Evolutionary conservation across 2,888 invertebrate genomes (phyloP), one percentile per base, ranked within the genome.

Genomic region (Thecocarcelia acutangulata): DNA sequence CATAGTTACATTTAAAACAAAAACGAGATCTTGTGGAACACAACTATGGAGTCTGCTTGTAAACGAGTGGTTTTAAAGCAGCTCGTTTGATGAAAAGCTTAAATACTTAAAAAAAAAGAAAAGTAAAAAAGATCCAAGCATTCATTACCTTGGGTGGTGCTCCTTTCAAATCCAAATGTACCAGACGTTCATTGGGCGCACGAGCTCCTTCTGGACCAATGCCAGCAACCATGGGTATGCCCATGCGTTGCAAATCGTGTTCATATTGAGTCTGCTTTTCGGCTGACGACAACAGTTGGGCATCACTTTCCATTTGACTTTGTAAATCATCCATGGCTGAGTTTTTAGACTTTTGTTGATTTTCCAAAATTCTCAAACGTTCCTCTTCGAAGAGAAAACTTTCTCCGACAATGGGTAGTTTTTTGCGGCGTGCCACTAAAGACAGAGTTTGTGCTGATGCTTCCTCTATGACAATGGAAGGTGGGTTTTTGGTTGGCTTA

Each of bases 141-240:
- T 28, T 11, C 12, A 48, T 42, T 21, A 91, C 88, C 85, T 93
- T 93, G 12, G 95, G 94, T 21, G 95, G 94, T 2, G 95, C 95
- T 33, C 95, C 96, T 89, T 96, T 96, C 48, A 96, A 89, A 89
- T 96, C 96, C 76, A 96, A 91, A 89, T 96, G 96, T 17, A 96
- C 93, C 56, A 96, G 88, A 42, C 94, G 91, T 54, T 92, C 91
- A 11, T 91, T 84, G 0, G 90, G 91, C 21, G 90, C 86, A 61
- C 86, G 86, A 2, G 90, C 88, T 17, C 88, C 90, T 24, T 89
- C 89, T 1, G 90, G 90, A 0, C 91, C 90, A 21, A 91, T 88
- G 44, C 89, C 90, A 5, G 90, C 87, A 58, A 91, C 87, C 19
- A 87, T 85, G 3, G 91, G 90, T 6, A 91, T 87, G 3, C 90